A percentile compares a stretch with the other conserved stretches of the same genome.
Conservation (phyloP, 2,888 invertebrate species). For the Lithophane socia region DNA sequence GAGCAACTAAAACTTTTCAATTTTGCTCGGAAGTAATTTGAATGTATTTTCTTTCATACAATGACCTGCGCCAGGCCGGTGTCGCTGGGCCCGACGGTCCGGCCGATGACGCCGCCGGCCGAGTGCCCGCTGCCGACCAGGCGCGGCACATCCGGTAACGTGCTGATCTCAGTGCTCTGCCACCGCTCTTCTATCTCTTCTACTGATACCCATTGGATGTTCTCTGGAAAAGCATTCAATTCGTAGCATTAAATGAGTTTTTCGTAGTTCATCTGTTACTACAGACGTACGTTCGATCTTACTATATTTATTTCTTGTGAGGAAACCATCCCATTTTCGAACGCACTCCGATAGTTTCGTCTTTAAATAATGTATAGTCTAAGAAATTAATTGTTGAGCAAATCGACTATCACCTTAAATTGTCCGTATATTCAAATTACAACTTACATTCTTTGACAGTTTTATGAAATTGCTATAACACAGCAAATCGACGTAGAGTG, state of each 20-base stretch:
- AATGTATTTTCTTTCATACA: neutral
- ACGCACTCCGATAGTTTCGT: neutral
- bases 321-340: neutral
- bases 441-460: no score
- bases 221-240: slow-evolving; percentile 88
- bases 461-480: no score
- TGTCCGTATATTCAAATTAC: no score
- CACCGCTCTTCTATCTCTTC: slow-evolving; percentile 97
- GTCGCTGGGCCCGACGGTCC: slow-evolving; percentile 95
- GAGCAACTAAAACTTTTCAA: neutral
- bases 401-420: neutral
- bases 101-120: slow-evolving; percentile 98
- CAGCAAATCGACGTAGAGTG: no score
- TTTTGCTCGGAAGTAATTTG: no score
- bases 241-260: neutral
- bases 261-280: neutral
- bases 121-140: slow-evolving; percentile 98
- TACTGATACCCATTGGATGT: slow-evolving; percentile 98
- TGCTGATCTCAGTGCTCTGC: slow-evolving; percentile 93
- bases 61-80: slow-evolving; percentile 85
- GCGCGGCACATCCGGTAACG: slow-evolving; percentile 96
- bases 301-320: neutral
- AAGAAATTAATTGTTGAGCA: neutral
- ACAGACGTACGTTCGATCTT: neutral
- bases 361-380: neutral